Percentiles rank a stretch among this genome's conserved stretches.
Conservation (phyloP, 2,113 vertebrate species). For the Deroptyus accipitrinus region DNA sequence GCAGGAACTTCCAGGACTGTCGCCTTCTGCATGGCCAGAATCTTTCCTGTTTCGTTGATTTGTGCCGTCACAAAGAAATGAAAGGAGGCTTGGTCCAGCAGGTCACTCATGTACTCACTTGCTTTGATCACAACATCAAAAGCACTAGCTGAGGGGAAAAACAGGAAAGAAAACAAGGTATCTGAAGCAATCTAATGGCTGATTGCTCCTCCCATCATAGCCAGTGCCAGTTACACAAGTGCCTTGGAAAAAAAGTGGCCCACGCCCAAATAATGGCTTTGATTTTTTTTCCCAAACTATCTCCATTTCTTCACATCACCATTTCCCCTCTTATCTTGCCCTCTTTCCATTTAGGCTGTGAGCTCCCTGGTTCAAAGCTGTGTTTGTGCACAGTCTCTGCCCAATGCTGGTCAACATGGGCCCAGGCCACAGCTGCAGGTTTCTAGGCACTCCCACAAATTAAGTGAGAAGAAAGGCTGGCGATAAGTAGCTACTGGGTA, state of each 20-base stretch:
- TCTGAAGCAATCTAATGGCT: background rate
- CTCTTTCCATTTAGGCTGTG: background rate
- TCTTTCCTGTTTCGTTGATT: constrained; percentile 82
- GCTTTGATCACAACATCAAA: constrained; percentile 75
- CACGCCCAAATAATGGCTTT: background rate
- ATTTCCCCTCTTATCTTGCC: background rate
- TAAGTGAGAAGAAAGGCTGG: background rate
- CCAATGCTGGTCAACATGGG: background rate
- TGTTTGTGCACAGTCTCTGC: background rate
- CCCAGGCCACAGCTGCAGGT: background rate
- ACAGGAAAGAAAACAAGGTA: background rate
- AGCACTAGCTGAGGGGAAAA: constrained; percentile 73
- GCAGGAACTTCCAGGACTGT: constrained; percentile 78
- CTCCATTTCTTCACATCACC: background rate
- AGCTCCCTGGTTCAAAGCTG: background rate
- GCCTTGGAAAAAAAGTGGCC: background rate
- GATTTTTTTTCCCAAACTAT: background rate
- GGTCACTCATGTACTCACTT: constrained; percentile 79
- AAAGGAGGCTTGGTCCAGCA: constrained; percentile 91
- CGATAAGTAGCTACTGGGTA: background rate
- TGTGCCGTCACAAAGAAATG: constrained; percentile 89
- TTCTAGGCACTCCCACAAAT: background rate
- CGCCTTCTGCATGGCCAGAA: constrained; percentile 84
- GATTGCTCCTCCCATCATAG: background rate
- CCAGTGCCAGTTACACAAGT: background rate